Evolutionary conservation across 2,113 vertebrate genomes (phyloP).

Genomic region (Odobenus rosmarus): DNA sequence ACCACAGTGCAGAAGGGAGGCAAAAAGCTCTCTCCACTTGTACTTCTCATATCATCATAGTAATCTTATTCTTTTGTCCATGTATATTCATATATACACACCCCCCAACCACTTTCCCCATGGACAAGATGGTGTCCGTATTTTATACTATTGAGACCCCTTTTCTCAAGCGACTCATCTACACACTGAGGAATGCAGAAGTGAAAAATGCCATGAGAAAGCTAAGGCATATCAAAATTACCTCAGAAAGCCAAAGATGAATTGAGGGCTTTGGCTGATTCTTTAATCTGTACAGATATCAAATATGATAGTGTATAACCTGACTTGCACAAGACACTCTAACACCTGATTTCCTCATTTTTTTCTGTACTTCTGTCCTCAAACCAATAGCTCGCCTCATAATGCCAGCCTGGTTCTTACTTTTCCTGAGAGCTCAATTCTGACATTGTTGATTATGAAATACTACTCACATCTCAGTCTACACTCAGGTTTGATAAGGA

Average conservation of each 20-base stretch:
- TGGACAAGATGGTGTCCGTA: conserved; percentile 14
- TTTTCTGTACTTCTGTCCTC: neutral
- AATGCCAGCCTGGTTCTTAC: neutral
- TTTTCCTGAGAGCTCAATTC: neutral
- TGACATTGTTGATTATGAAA: neutral
- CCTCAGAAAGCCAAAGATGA: neutral
- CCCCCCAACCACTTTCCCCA: neutral
- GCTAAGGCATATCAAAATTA: neutral
- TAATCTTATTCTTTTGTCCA: neutral
- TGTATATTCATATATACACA: neutral
- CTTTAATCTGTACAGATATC: neutral
- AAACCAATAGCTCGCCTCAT: neutral
- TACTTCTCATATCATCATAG: neutral
- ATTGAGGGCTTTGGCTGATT: rapidly evolving
- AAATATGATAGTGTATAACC: neutral
- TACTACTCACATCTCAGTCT: neutral
- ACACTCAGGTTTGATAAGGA: neutral
- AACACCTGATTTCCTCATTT: neutral
- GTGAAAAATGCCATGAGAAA: neutral
- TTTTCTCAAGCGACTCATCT: neutral
- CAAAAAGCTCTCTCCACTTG: neutral
- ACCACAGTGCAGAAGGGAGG: neutral
- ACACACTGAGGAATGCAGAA: neutral
- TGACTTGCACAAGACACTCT: neutral
- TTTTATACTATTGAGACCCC: conserved; percentile 28